These are phyloP conservation scores for Lordiphosa collinella DNA, from an alignment of 1,140 invertebrate species.

Conservation along the genomic window DNA sequence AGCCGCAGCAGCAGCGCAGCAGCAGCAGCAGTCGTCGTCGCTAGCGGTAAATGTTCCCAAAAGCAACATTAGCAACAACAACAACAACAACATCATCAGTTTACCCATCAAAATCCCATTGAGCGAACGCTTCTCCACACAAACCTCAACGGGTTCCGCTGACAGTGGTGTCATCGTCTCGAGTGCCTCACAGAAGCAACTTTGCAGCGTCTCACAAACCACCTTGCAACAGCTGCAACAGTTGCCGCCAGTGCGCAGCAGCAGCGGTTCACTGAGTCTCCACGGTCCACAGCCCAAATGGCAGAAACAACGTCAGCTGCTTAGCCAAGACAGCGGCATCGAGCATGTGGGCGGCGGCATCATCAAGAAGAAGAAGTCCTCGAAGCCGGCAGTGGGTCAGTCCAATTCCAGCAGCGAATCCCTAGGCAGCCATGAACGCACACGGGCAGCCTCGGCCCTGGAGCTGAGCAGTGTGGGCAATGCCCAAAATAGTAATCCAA, in stretches of 20 bases:
- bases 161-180: conserved; percentile 66
- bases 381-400: conserved; percentile 17
- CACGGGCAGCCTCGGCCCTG: conserved; percentile 56
- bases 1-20: conserved; percentile 37
- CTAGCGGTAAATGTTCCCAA: conserved; percentile 7
- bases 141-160: conserved; percentile 73
- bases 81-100: conserved; percentile 31
- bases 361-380: background rate
- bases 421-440: conserved; percentile 43
- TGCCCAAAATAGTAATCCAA: conserved; percentile 4
- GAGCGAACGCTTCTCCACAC: conserved; percentile 64
- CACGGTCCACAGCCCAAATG: conserved; percentile 58
- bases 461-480: conserved; percentile 41
- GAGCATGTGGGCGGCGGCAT: conserved; percentile 44
- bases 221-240: conserved; percentile 48
- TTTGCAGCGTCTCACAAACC: conserved; percentile 43
- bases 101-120: conserved; percentile 70
- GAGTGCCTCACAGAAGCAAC: conserved; percentile 44
- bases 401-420: conserved; percentile 66
- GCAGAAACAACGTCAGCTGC: conserved; percentile 48
- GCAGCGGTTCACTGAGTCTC: conserved; percentile 63
- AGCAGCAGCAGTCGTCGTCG: conserved; percentile 31
- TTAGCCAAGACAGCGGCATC: conserved; percentile 76
- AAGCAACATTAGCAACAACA: conserved; percentile 26
- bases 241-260: conserved; percentile 62